Percentiles rank a stretch among this genome's conserved stretches.
phyloP scores from a whole-genome alignment of 2,113 vertebrate species.

The Argyrosomus japonicus region DNA sequence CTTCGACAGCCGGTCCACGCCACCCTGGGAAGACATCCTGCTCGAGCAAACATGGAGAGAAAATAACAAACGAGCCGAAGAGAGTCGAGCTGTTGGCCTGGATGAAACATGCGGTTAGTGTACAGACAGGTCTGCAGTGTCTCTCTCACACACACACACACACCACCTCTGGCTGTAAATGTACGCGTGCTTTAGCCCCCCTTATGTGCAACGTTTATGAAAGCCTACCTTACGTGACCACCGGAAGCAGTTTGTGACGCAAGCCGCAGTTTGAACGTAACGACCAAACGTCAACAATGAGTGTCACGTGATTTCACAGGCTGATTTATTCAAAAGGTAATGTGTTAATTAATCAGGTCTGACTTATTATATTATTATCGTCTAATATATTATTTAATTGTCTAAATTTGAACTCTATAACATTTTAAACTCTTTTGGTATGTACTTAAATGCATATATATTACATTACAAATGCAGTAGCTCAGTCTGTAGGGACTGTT shows the following conservation, averaged over 20 bases:
- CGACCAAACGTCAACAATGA: background rate
- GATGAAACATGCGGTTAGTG: constrained; percentile 60
- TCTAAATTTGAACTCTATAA: no score
- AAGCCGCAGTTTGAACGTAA: background rate
- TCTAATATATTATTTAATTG: no score
- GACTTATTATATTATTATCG: no score
- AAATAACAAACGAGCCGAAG: constrained; percentile 37
- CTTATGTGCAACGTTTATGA: constrained; percentile 21
- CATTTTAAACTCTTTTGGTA: no score
- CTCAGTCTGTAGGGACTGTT: no score
- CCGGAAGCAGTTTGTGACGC: constrained; percentile 63
- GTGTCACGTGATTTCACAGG: background rate
- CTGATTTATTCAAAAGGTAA: no score
- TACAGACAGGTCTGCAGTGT: background rate
- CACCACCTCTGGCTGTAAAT: background rate
- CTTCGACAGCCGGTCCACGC: constrained; percentile 76
- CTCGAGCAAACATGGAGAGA: constrained; percentile 70
- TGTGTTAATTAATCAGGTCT: no score
- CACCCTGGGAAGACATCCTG: constrained; percentile 55
- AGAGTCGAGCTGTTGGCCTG: background rate
- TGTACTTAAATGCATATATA: no score
- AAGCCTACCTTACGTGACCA: constrained; percentile 53
- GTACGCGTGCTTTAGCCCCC: background rate
- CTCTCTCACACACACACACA: background rate
- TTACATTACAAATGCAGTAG: no score